Evolutionary conservation across 2,113 vertebrate species (phyloP).

Genomic region (Brachirus orientalis): DNA sequence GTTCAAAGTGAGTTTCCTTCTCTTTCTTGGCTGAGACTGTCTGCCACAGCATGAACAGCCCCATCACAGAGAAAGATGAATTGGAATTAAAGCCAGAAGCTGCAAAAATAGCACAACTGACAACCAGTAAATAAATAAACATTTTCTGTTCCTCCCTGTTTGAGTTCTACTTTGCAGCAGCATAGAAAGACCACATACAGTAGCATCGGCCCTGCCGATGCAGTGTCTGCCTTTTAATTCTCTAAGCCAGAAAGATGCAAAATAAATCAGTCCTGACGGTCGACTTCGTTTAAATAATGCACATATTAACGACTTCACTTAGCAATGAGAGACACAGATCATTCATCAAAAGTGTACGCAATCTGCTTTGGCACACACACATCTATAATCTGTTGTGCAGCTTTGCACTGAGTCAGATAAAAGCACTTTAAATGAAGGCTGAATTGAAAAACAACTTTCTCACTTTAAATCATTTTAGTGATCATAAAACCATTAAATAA

Average conservation of each 20-base stretch:
- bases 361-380: conserved; percentile 14
- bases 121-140: conserved; percentile 10
- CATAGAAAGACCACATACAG: background rate
- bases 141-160: conserved; percentile 1
- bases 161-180: conserved; percentile 13
- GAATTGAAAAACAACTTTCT: too few species aligned
- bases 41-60: background rate
- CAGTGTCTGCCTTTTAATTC: conserved; percentile 12
- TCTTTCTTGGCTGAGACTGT: conserved; percentile 2
- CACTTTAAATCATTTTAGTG: too few species aligned
- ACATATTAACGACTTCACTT: conserved; percentile 59
- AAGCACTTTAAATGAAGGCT: conserved; percentile 2
- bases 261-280: conserved; percentile 43
- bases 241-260: conserved; percentile 18
- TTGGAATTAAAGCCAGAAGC: conserved; percentile 12
- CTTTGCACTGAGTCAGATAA: too few species aligned
- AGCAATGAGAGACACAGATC: conserved; percentile 38
- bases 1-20: background rate
- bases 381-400: background rate
- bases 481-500: too few species aligned
- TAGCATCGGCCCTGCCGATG: conserved; percentile 3
- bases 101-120: conserved; percentile 5
- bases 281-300: conserved; percentile 55
- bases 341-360: conserved; percentile 22
- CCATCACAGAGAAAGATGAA: background rate